Evolutionary conservation across 2,888 invertebrate species (phyloP).

Genomic region (Ecdyonurus torrentis): DNA sequence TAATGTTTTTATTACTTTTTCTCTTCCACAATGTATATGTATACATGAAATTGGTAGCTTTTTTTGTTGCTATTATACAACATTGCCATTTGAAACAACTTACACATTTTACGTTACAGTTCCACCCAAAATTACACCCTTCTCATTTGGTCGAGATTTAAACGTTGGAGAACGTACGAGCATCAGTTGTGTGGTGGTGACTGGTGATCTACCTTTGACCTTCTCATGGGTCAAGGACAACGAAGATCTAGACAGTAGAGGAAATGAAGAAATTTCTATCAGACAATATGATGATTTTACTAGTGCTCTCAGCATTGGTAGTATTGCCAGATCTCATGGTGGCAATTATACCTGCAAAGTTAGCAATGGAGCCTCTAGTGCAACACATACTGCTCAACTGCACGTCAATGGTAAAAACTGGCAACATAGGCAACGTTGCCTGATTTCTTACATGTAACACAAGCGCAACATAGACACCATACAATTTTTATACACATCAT

Average conservation of each 20-base stretch:
- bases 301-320: constrained; percentile 39
- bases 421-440: not conserved
- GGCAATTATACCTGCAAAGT: constrained; percentile 42
- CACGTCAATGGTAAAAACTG: constrained; percentile 33
- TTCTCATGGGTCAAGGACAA: constrained; percentile 47
- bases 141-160: constrained; percentile 43
- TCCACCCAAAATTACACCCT: constrained; percentile 46
- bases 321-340: constrained; percentile 36
- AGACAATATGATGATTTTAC: constrained; percentile 41
- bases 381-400: constrained; percentile 38
- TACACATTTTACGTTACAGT: constrained; percentile 31
- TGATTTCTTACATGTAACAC: no score
- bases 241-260: constrained; percentile 15
- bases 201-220: constrained; percentile 43
- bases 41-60: no score
- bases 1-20: no score
- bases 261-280: constrained; percentile 29
- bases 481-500: no score
- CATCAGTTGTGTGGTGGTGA: constrained; percentile 39
- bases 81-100: no score
- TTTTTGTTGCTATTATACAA: no score
- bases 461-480: no score
- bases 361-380: constrained; percentile 38
- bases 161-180: constrained; percentile 41
- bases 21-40: no score